Percentiles rank a stretch among this genome's conserved stretches.
Conservation (phyloP, 2,888 invertebrate species). For the Orchestes rusci region DNA sequence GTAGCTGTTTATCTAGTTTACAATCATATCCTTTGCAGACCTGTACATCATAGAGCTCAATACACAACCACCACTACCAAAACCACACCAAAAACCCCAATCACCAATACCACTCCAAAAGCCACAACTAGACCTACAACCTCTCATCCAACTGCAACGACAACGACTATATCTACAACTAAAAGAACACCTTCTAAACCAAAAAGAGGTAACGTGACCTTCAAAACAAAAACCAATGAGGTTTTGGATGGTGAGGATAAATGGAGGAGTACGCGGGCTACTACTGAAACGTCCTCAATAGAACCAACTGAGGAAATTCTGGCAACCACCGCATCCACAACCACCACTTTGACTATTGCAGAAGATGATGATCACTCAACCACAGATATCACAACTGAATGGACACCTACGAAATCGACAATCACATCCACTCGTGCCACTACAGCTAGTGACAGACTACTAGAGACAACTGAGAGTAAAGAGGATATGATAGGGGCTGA, state of each 20-base stretch:
- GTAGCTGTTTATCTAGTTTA: too few species aligned
- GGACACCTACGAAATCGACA: slow-evolving; percentile 15
- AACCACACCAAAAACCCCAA: not conserved
- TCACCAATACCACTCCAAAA: slow-evolving; percentile 1
- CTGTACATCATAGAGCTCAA: too few species aligned
- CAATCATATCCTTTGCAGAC: too few species aligned
- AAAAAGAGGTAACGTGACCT: too few species aligned
- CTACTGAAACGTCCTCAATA: slow-evolving; percentile 7
- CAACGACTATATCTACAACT: not conserved
- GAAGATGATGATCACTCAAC: slow-evolving; percentile 15
- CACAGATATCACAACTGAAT: slow-evolving; percentile 18
- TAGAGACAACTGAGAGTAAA: not conserved
- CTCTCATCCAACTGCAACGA: slow-evolving; percentile 8
- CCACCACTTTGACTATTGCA: too few species aligned
- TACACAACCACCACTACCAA: not conserved
- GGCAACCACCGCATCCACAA: slow-evolving; percentile 6
- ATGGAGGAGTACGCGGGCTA: slow-evolving; percentile 3
- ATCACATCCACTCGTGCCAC: not conserved
- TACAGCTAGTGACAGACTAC: not conserved
- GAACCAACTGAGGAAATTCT: slow-evolving; percentile 6
- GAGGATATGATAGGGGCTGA: not conserved
- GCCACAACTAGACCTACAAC: not conserved
- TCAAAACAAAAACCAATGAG: too few species aligned
- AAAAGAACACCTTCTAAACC: slow-evolving; percentile 6
- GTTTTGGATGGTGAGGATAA: too few species aligned